Evolutionary conservation across 2,797 vertebrate genomes (phyloP), one percentile per base, ranked within the genome.

Genomic region (Gadopsis marmoratus): DNA sequence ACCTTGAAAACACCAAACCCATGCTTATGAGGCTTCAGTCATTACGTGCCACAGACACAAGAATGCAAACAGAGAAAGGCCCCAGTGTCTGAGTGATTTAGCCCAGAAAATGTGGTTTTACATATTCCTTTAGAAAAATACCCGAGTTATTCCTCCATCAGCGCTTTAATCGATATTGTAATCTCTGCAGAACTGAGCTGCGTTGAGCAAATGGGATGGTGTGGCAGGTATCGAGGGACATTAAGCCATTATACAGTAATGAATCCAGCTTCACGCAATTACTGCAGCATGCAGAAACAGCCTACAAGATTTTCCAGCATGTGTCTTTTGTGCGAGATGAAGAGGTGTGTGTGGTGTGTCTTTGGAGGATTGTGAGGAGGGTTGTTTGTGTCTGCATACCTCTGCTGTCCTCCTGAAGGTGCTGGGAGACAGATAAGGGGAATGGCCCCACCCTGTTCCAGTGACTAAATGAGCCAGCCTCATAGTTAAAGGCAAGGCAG

Each of bases 371-470:
- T 53, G 73, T 39, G 74, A 59, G 56, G 78, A n/a, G 54, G 74
- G 31, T 6, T 80, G 76, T 84, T 75, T 82, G 60, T 68, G 72
- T 88, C 81, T 67, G 69, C 76, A 33, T 66, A 48, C 5, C 70
- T 48, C 80, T 8, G 0, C 79, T 19, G 60, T 75, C 72, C 68
- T 74, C 76, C 70, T 70, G 45, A 88, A 91, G 78, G 87, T 87
- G 89, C 66, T 54, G 23, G 29, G 43, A 82, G 82, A 77, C 77
- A 79, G 87, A 90, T 86, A 88, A 89, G 86, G 67, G 19, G 85
- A 85, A 84, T 23, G 31, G 58, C 60, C 3, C 33, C 67, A 23
- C 73, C 68, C 48, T 4, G 39, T 43, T 65, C 58, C 45, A 31
- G 41, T 8, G 66, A 62, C 73, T 78, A 67, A 80, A 76, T 59